Evolutionary conservation across 2,888 invertebrate species (phyloP).

Genomic region (Cataglyphis cursor): DNA sequence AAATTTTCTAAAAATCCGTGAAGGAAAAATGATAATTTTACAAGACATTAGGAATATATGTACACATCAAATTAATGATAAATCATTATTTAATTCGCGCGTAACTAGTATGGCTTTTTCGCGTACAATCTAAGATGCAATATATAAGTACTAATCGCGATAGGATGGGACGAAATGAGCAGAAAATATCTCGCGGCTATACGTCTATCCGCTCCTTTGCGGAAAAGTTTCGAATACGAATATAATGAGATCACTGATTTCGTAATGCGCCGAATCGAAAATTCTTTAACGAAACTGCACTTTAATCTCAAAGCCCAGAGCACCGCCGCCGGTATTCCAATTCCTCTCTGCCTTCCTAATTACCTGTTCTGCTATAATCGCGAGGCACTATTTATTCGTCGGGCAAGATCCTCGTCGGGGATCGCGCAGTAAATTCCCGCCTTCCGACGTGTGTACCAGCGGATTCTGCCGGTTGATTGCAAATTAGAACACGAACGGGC

Average conservation of each 20-base stretch:
- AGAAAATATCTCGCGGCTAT: slow-evolving; percentile 9
- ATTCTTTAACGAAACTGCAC: slow-evolving; percentile 14
- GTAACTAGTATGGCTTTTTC: neutral
- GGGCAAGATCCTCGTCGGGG: slow-evolving; percentile 46
- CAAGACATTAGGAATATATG: neutral
- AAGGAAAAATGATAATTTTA: neutral
- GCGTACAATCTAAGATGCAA: neutral
- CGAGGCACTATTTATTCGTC: slow-evolving; percentile 62
- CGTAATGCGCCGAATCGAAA: slow-evolving; percentile 33
- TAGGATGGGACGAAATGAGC: neutral
- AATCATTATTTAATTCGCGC: neutral
- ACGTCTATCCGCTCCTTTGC: neutral
- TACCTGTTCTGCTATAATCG: slow-evolving; percentile 64
- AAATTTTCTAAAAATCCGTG: neutral
- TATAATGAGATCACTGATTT: slow-evolving; percentile 45
- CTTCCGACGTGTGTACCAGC: slow-evolving; percentile 58
- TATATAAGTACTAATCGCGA: slow-evolving; percentile 13
- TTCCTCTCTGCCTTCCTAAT: slow-evolving; percentile 52
- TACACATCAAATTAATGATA: neutral
- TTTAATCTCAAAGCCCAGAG: slow-evolving; percentile 33
- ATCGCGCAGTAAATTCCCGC: slow-evolving; percentile 66
- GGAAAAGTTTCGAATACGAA: slow-evolving; percentile 32
- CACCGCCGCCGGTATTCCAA: neutral
- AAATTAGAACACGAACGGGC: slow-evolving; percentile 69
- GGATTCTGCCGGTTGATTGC: slow-evolving; percentile 66